Conservation (phyloP, 2,113 vertebrate genomes). For the Embiotoca jacksoni region DNA sequence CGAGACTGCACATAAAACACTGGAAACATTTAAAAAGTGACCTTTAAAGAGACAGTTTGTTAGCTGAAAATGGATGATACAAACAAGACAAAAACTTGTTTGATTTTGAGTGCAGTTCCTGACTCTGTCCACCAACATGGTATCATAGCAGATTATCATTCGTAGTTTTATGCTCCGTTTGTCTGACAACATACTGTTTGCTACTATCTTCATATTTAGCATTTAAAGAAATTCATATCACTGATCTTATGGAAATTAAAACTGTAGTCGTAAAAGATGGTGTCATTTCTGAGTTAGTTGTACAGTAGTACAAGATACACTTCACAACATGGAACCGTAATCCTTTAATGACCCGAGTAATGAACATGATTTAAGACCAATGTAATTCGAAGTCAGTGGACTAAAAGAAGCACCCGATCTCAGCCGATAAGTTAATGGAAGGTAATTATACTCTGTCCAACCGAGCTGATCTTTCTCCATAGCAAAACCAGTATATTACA, state of each 20-base stretch:
- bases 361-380: constrained; percentile 36
- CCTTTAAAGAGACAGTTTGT: too few relatives aligned
- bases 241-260: too few relatives aligned
- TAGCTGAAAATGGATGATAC: neutral
- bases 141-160: neutral
- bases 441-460: constrained; percentile 54
- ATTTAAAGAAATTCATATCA: too few relatives aligned
- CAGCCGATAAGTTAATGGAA: constrained; percentile 73
- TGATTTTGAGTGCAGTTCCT: neutral
- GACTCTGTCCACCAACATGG: neutral
- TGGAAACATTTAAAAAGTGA: too few relatives aligned
- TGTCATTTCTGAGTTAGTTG: constrained; percentile 3
- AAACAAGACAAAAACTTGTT: neutral
- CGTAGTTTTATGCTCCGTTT: neutral
- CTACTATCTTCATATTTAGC: too few relatives aligned
- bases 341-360: constrained; percentile 65
- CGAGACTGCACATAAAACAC: too few relatives aligned
- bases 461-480: constrained; percentile 40
- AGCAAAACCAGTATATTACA: constrained; percentile 49
- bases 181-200: too few relatives aligned
- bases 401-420: constrained; percentile 55
- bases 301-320: constrained; percentile 1
- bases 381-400: constrained; percentile 61
- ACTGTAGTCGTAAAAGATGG: too few relatives aligned
- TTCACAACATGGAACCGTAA: constrained; percentile 30